Base-by-base conservation (phyloP, 2,113 vertebrate genomes). In the Polypterus bichir region DNA sequence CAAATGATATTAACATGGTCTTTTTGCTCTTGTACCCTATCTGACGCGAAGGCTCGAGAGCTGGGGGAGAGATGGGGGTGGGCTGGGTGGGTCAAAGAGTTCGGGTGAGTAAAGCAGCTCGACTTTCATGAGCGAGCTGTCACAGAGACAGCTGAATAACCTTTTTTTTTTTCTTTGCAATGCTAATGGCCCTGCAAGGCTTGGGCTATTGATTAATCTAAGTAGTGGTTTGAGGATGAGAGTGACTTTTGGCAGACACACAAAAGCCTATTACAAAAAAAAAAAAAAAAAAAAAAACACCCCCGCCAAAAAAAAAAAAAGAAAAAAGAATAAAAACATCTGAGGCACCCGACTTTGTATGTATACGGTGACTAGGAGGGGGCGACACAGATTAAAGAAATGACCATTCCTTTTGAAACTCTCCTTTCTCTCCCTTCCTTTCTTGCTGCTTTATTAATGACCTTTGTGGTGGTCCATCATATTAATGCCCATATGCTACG, bases 161-260 rank as follows among this genome's bases (percentile, higher is more conserved):
- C 44, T 64, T 67, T 64, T 67, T 60, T 65, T 64, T 76, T 67
- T 70, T 66, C 64, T 70, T 67, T 69, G 65, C 69, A 70, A 70
- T 71, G 68, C 71, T 73, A 73, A 73, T 77, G 69, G 69, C 59
- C 63, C 62, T 61, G 66, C 66, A 70, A 66, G 68, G 65, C 47
- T 53, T 64, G 66, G 65, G 58, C 73, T 77, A 81, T 80, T 80
- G 80, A 85, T 81, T 73, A 67, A 74, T 73, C 64, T 79, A 83
- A 81, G 79, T 80, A 75, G 69, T 73, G 62, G 64, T 64, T 45
- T 60, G 65, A 70, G 67, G 71, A 77, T 71, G 71, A 77, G 70
- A 84, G 73, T 62, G 73, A 81, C 76, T 81, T 76, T 65, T 85
- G 79, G 79, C 76, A 78, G 77, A 77, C 68, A 69, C 64, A 75